Evolutionary conservation across 2,113 vertebrate genomes (phyloP), one percentile per base, ranked within the genome.

Genomic region (Colius striatus): DNA sequence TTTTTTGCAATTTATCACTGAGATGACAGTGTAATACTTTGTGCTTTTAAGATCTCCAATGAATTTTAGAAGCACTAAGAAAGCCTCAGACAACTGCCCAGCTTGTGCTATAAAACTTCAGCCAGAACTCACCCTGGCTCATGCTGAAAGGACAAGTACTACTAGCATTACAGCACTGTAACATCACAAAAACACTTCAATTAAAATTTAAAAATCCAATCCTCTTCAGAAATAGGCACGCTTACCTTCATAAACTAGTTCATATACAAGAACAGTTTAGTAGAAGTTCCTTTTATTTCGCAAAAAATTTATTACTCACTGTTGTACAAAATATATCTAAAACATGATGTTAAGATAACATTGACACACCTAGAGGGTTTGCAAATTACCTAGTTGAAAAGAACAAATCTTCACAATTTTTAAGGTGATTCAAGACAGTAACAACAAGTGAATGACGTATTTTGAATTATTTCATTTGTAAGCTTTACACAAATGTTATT

Each of bases 291-390:
- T 86, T 95, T 97, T 96, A 93, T 96, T 97, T 93, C 88, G 68
- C n/a, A 95, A 97, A 96, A 96, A 86, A 78, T 43, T 83, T 93
- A 92, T 88, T 93, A 68, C 53, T 96, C 94, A 85, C 90, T 95
- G 90, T 95, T 95, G 78, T 96, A 97, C 89, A 96, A 97, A 97
- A 96, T 83, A 86, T 12, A 73, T 62, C 76, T 85, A 76, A 93
- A 81, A 57, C 41, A 87, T 25, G 88, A 82, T 93, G 78, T 87
- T 87, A 94, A 57, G 54, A 72, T 45, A 85, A 73, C 57, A 74
- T 75, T 94, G 93, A 87, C 67, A 80, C 29, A 91, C 72, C 34
- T 66, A 94, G 87, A 80, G 53, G 81, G 36, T 38, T 4, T 74
- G 47, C 45, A 90, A 38, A 74, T 81, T 74, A 95, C 29, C 84